A percentile compares a stretch with the other conserved stretches of the same genome.
Evolutionary conservation across 2,113 vertebrate genomes (phyloP).

Genomic region (Macheiramphus alcinus): DNA sequence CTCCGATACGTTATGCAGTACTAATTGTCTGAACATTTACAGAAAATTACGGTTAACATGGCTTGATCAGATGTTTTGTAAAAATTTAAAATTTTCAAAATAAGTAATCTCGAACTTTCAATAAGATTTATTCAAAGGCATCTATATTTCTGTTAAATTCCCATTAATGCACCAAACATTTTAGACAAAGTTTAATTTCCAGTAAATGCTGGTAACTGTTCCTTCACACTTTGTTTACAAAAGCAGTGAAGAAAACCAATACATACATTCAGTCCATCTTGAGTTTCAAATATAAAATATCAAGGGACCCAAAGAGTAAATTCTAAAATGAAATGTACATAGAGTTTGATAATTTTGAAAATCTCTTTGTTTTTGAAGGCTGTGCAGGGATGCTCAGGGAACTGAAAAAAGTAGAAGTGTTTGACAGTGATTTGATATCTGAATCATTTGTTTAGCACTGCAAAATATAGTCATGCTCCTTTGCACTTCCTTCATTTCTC

Average conservation of each 20-base stretch:
- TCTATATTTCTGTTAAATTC: background rate
- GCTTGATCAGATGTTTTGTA: background rate
- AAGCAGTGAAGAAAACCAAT: background rate
- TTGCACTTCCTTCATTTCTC: background rate
- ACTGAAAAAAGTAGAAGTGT: background rate
- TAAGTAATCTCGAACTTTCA: background rate
- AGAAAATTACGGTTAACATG: background rate
- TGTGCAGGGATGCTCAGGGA: background rate
- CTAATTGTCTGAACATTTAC: background rate
- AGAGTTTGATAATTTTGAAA: background rate
- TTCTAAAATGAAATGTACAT: background rate
- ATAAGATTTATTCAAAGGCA: background rate
- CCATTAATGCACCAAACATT: background rate
- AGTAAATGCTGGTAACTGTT: background rate
- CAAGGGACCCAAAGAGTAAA: background rate
- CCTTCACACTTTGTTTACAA: background rate
- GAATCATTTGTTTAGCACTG: conserved; percentile 16
- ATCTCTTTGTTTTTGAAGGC: background rate
- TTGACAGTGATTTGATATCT: background rate
- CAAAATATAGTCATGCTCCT: background rate
- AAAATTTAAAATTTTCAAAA: background rate
- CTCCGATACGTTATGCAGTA: background rate
- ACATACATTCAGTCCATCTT: background rate
- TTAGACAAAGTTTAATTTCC: background rate
- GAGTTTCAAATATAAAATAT: background rate